Percentiles rank a stretch among this genome's conserved stretches.
Evolutionary conservation across 2,888 invertebrate genomes (phyloP).

Genomic region (Gari tellinella): DNA sequence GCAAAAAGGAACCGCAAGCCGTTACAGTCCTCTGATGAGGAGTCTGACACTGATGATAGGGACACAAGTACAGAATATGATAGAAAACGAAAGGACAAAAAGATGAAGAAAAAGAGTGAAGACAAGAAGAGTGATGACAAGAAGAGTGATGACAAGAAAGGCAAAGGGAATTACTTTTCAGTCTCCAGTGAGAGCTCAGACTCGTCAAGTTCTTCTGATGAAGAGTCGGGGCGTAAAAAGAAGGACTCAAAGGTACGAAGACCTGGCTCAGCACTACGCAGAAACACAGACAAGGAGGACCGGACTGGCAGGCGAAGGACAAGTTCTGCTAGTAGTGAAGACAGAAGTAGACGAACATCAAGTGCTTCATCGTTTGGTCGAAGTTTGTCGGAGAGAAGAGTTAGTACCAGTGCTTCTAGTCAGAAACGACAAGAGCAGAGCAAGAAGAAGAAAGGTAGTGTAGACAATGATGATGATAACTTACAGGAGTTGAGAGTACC

Average conservation of each 20-base stretch:
- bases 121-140: no score
- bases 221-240: not conserved
- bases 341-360: constrained; percentile 4
- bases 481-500: constrained; percentile 61
- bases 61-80: constrained; percentile 9
- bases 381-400: constrained; percentile 18
- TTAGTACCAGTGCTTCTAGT: constrained; percentile 56
- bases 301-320: constrained; percentile 7
- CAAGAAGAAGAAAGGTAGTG: constrained; percentile 26
- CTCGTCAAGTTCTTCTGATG: constrained; percentile 12
- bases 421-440: constrained; percentile 20
- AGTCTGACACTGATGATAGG: constrained; percentile 9
- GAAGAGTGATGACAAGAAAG: not conserved
- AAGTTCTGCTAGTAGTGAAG: constrained; percentile 18
- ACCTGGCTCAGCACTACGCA: constrained; percentile 47
- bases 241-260: constrained; percentile 5
- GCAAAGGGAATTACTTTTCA: constrained; percentile 29
- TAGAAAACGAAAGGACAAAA: not conserved
- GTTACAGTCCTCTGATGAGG: constrained; percentile 9
- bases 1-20: constrained; percentile 23
- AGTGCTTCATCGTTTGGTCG: constrained; percentile 12
- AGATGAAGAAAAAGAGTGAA: constrained; percentile 8
- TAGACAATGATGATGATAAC: constrained; percentile 58
- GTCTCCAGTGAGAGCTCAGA: constrained; percentile 30
- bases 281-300: constrained; percentile 2